Percentiles rank a stretch among this genome's conserved stretches.
Evolutionary conservation across 1,140 invertebrate genomes (phyloP).

Genomic region (Drosophila miranda): DNA sequence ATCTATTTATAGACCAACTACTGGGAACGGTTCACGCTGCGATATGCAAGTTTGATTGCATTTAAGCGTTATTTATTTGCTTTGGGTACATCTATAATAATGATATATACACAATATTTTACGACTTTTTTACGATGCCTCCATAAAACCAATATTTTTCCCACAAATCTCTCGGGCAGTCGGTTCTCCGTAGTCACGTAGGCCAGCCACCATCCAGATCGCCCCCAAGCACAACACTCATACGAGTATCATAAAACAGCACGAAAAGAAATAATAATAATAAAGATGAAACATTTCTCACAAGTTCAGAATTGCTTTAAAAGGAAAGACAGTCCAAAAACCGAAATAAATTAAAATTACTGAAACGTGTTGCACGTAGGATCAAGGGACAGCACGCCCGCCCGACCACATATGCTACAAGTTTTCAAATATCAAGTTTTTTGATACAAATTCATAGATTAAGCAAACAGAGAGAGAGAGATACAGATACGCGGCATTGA

Average conservation of each 20-base stretch:
- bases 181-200: conserved; percentile 62
- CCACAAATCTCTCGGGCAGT: conserved; percentile 43
- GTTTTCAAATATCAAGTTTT: conserved; percentile 12
- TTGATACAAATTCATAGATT: conserved; percentile 12
- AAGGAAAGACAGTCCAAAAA: conserved; percentile 14
- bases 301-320: conserved; percentile 20
- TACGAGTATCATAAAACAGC: conserved; percentile 1
- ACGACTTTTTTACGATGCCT: conserved; percentile 62
- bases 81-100: conserved; percentile 15
- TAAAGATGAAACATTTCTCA: conserved; percentile 15
- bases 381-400: background rate
- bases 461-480: background rate
- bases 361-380: conserved; percentile 13
- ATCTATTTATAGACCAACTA: conserved; percentile 34
- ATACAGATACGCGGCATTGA: conserved; percentile 15
- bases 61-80: conserved; percentile 33
- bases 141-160: conserved; percentile 55
- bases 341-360: conserved; percentile 10
- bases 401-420: background rate
- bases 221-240: conserved; percentile 8
- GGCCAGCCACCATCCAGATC: conserved; percentile 45
- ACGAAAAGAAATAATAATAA: conserved; percentile 20
- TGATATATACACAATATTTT: conserved; percentile 39
- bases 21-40: background rate
- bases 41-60: conserved; percentile 17